Conservation (phyloP, 2,888 invertebrate species). For the Archaeoteleia sp. region DNA sequence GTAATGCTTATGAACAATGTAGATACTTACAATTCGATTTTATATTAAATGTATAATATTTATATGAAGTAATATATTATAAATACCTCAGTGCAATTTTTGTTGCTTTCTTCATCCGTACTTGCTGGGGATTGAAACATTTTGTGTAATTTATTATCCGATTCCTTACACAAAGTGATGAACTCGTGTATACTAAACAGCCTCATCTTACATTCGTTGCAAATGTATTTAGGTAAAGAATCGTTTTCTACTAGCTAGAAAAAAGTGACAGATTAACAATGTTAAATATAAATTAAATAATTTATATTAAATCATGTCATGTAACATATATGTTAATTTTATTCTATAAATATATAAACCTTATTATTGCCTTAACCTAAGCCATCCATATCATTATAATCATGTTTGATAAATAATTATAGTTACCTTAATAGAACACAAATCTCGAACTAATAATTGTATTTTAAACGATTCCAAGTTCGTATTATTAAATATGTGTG, state of each 20-base stretch:
- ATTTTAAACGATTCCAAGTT: constrained; percentile 50
- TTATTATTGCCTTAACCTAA: no score
- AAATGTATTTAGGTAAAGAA: constrained; percentile 43
- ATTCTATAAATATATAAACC: no score
- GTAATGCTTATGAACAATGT: no score
- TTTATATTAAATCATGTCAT: no score
- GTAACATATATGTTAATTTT: no score
- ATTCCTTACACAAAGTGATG: constrained; percentile 37
- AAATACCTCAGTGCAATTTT: background rate
- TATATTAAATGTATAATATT: no score
- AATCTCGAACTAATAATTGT: constrained; percentile 43
- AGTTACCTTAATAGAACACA: constrained; percentile 46
- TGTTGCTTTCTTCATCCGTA: background rate
- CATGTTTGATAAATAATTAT: no score
- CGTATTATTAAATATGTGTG: constrained; percentile 40
- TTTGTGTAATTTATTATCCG: constrained; percentile 45
- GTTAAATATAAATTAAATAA: no score
- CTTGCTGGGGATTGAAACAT: constrained; percentile 21
- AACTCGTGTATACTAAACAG: constrained; percentile 34
- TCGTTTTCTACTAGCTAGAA: constrained; percentile 40
- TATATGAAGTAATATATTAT: background rate
- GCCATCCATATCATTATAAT: no score
- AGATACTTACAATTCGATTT: no score
- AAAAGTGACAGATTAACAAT: background rate
- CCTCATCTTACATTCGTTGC: constrained; percentile 37